Evolutionary conservation across 1,140 invertebrate genomes (phyloP), one percentile per base, ranked within the genome.

Genomic region (Brachionus manjavacas): DNA sequence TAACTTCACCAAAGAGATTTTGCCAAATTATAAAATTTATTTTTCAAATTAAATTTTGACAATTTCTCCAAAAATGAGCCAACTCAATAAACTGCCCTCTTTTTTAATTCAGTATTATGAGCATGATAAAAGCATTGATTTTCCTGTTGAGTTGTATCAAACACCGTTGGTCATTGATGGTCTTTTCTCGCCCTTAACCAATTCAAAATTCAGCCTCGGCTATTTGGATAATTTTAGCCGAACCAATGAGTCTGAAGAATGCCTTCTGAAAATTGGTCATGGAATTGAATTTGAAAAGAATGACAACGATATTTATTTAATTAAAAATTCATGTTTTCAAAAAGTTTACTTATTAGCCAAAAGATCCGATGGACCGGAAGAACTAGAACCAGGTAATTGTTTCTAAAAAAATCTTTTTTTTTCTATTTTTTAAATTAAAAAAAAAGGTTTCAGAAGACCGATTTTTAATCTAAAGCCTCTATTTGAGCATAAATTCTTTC

Each of bases 81-180:
- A 16, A 20, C 52, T 20, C 0, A 72, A n/a, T 41, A 72, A 72
- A 41, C 68, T 72, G 0, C 68, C 68, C 7, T 35, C 35, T 41
- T 72, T 72, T 16, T 20, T 20, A n/a, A 72, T 72, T 41, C 68
- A 72, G 41, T 72, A 72, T 41, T 72, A 72, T 72, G 68, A 72
- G 31, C 68, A 72, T n/a, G 68, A 72, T 8, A 72, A 72, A 72
- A 72, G 41, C n/a, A 39, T 72, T 41, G 68, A 72, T 41, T 72
- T 72, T 41, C 68, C 68, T 12, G 68, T 72, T n/a, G 68, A 72
- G 16, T 72, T 72, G 16, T 16, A 39, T 20, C 28, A 41, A 72
- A 72, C 35, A 20, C 68, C 68, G 1, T 20, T 72, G 12, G 41
- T 20, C 0, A 41, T 72, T 41, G 68, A 72, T 11, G 68, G 68